These are phyloP conservation scores for pig (Sus scrofa) DNA, from an alignment of 2,113 vertebrate genomes.

Conservation along the genomic window T2T-Sscrofa CM000813.6:50046501-50047000, in stretches of 20 bases:
- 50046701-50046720: rapidly evolving
- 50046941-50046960: neutral
- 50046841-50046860: neutral
- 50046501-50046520: neutral
- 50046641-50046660: neutral
- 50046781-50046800: no score
- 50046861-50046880: constrained; percentile 1
- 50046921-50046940: neutral
- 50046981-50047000: neutral
- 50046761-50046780: neutral
- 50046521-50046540: neutral
- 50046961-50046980: no score
- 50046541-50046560: neutral
- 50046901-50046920: neutral
- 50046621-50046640: neutral
- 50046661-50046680: neutral
- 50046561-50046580: rapidly evolving
- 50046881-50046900: neutral
- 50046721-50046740: neutral
- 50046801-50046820: neutral
- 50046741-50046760: neutral
- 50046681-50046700: no score
- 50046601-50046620: neutral
- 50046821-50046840: neutral
- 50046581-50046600: no score